Evolutionary conservation across 1,140 invertebrate genomes (phyloP).

Genomic region (Muscidifurax raptorellus): DNA sequence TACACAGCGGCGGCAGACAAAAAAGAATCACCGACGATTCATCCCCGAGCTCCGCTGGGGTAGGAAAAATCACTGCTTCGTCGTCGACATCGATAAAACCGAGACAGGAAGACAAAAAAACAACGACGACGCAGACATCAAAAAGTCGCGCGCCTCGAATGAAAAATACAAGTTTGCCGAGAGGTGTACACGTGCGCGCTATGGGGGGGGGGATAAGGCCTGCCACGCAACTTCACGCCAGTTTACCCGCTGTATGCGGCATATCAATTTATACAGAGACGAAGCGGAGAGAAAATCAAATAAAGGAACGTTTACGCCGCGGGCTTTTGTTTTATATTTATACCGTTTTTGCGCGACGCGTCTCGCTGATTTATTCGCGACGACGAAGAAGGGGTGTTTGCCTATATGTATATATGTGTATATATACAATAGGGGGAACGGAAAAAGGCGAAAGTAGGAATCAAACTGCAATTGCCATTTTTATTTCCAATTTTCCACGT

Average conservation of each 20-base stretch:
- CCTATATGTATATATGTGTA: neutral
- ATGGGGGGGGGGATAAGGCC: conserved; percentile 30
- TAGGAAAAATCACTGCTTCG: conserved; percentile 41
- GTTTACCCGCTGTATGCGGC: conserved; percentile 54
- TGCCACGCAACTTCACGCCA: conserved; percentile 49
- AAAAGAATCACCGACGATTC: conserved; percentile 39
- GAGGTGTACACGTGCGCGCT: conserved; percentile 6
- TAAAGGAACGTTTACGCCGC: conserved; percentile 66
- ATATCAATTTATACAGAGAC: conserved; percentile 67
- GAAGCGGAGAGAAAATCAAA: conserved; percentile 65
- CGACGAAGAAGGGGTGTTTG: conserved; percentile 35
- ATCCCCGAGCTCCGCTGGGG: conserved; percentile 5
- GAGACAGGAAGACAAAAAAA: neutral
- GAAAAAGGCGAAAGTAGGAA: conserved; percentile 56
- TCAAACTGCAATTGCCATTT: conserved; percentile 73
- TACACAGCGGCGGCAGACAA: neutral
- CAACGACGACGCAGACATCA: neutral
- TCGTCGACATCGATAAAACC: conserved; percentile 30
- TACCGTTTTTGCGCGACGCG: conserved; percentile 58
- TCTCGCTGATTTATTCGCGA: conserved; percentile 64
- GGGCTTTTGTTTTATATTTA: conserved; percentile 71
- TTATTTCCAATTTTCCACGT: conserved; percentile 66
- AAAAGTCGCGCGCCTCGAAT: conserved; percentile 18
- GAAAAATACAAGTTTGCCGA: conserved; percentile 20
- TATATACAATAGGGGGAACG: neutral